Conservation (phyloP, 2,888 invertebrate genomes). For the Ctenicera cuprea region DNA sequence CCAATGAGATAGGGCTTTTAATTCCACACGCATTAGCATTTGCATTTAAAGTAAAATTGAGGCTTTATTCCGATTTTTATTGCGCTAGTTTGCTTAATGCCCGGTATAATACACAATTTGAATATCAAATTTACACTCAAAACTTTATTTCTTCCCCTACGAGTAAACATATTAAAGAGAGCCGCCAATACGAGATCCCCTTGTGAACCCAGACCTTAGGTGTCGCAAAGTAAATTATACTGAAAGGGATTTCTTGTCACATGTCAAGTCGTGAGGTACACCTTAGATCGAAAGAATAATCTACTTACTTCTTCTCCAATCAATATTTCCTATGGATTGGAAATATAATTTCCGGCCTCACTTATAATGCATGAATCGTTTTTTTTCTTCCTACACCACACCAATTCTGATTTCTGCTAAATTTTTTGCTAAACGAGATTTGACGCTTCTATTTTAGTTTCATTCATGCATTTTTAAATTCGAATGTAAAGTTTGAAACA, state of each 20-base stretch:
- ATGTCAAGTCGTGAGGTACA: conserved; percentile 64
- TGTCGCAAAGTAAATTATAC: conserved; percentile 68
- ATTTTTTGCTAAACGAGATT: conserved; percentile 13
- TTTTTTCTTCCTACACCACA: not conserved
- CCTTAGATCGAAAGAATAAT: conserved; percentile 60
- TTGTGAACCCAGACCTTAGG: conserved; percentile 54
- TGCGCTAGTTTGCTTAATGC: conserved; percentile 52
- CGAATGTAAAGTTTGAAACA: conserved; percentile 21
- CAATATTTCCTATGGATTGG: conserved; percentile 57
- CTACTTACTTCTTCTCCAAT: conserved; percentile 61
- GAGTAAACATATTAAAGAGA: conserved; percentile 55
- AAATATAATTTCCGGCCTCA: conserved; percentile 53
- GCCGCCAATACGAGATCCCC: conserved; percentile 38
- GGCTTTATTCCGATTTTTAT: conserved; percentile 55
- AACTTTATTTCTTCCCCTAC: conserved; percentile 50
- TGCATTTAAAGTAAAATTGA: conserved; percentile 52
- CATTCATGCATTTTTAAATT: not conserved
- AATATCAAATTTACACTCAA: conserved; percentile 57
- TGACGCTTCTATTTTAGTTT: not conserved
- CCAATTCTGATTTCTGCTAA: not conserved
- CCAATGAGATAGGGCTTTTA: conserved; percentile 50
- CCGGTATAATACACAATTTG: conserved; percentile 50
- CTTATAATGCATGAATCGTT: conserved; percentile 44
- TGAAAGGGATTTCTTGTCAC: conserved; percentile 69
- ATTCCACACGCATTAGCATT: conserved; percentile 53